Evolutionary conservation across 2,797 vertebrate genomes (phyloP).

Genomic region (Crax fasciolata): DNA sequence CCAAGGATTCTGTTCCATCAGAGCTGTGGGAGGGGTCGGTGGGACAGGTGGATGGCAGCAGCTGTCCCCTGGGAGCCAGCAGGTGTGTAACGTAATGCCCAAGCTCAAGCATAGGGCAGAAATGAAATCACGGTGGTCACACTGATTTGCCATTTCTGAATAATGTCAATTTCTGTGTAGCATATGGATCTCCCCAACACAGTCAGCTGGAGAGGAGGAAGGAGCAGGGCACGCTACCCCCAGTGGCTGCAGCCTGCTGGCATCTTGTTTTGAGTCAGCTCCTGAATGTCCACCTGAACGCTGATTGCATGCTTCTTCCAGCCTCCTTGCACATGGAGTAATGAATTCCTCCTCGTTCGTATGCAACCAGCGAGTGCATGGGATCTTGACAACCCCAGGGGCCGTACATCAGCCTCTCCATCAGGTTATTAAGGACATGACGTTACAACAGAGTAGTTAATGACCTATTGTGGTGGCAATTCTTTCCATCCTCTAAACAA

Average conservation of each 20-base stretch:
- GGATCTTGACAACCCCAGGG: not conserved
- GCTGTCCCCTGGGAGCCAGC: accelerated
- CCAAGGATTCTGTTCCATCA: accelerated
- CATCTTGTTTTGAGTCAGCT: not conserved
- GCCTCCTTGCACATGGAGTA: not conserved
- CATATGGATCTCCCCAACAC: not conserved
- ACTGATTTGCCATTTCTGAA: not conserved
- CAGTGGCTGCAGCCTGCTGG: not conserved
- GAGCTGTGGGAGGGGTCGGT: not conserved
- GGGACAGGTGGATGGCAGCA: not conserved
- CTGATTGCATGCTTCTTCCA: not conserved
- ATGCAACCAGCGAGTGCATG: not conserved
- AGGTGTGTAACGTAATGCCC: accelerated
- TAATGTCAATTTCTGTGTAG: not conserved
- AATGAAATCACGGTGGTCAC: not conserved
- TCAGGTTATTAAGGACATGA: not conserved
- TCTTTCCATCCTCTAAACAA: not conserved
- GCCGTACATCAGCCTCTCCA: not conserved
- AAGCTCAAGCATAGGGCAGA: not conserved
- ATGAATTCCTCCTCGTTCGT: not conserved
- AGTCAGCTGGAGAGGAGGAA: not conserved
- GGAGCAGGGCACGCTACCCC: too few species aligned
- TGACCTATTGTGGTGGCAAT: not conserved
- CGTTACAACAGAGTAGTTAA: not conserved
- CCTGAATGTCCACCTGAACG: not conserved